Base-by-base conservation (phyloP, 2,888 invertebrate genomes). In the Tenthredo amoena region DNA sequence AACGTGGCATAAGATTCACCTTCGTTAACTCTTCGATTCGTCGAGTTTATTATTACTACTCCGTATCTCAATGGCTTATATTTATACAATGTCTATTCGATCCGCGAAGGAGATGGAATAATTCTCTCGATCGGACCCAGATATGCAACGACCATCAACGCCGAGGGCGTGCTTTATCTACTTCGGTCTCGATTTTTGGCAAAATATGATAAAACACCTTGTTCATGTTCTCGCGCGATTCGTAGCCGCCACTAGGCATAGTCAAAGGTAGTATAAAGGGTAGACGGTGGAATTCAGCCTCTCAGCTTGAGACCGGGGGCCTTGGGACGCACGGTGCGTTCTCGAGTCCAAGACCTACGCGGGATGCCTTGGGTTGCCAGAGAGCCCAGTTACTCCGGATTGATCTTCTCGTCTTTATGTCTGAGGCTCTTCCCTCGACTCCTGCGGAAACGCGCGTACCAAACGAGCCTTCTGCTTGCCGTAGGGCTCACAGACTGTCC, bases 281-380 rank as follows among this genome's bases (percentile, higher is more conserved):
- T 90, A 90, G 90, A 90, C 90, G 89, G 89, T 91, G 91, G 91
- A 91, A 91, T 91, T 91, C 91, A 91, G 90, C 88, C 90, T 91
- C 91, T 89, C 91, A 91, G 91, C 91, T 91, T 91, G 91, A 91
- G 90, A 89, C 90, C 88, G 87, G 87, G 87, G 88, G 87, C 86
- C 86, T 85, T 83, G 83, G 83, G 83, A 83, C 68, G 40, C 65
- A 58, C 65, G 68, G 68, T 47, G 83, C 83, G 83, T 83, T 83
- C 83, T 83, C 83, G 68, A 68, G 65, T 83, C 83, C 18, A 68
- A 83, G 83, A 83, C 83, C 68, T 50, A 71, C 83, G 83, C 65
- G 83, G 81, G 81, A 81, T 81, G 40, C 81, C 81, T 81, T 40
- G 72, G 72, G 21, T 21, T 43, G 72, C 40, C 43, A 43, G 43